A percentile compares a stretch with the other conserved stretches of the same genome.
These are phyloP conservation scores for Cephalopachus bancanus DNA, from an alignment of 2,797 vertebrate genomes.

Conservation along the genomic window DNA sequence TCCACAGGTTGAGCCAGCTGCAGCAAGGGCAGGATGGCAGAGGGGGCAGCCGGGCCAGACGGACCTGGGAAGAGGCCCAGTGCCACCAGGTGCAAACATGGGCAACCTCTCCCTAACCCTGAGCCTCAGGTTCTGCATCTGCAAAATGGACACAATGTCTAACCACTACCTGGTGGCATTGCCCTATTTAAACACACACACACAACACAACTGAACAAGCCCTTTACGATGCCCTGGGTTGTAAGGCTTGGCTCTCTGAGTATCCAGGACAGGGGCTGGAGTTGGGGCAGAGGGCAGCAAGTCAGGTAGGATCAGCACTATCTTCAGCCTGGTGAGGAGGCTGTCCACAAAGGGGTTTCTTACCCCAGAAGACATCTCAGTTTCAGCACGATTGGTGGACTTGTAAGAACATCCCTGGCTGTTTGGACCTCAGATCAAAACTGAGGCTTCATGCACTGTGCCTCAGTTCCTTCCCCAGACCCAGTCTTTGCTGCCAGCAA, in stretches of 20 bases:
- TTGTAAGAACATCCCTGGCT: background rate
- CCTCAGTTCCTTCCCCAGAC: background rate
- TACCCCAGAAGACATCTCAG: background rate
- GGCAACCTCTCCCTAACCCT: too few relatives aligned
- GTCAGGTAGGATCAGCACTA: background rate
- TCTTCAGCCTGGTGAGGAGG: background rate
- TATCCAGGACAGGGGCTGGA: background rate
- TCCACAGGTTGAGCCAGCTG: background rate
- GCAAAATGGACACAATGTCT: too few relatives aligned
- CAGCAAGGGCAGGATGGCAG: background rate
- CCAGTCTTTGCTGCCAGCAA: background rate
- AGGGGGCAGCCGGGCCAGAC: background rate
- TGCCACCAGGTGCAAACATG: too few relatives aligned
- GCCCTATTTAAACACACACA: too few relatives aligned
- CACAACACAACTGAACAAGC: background rate
- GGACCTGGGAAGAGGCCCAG: too few relatives aligned
- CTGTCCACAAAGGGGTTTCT: background rate
- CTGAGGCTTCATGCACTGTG: background rate
- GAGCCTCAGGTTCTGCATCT: too few relatives aligned
- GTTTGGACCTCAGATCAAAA: background rate
- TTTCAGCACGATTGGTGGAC: background rate
- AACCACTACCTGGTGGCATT: too few relatives aligned
- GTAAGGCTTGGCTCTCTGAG: background rate
- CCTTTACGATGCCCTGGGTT: background rate
- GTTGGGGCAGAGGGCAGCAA: accelerated